Percentiles rank a stretch among this genome's conserved stretches.
Evolutionary conservation across 2,113 vertebrate genomes (phyloP).

Genomic region (Galeopterus variegatus): DNA sequence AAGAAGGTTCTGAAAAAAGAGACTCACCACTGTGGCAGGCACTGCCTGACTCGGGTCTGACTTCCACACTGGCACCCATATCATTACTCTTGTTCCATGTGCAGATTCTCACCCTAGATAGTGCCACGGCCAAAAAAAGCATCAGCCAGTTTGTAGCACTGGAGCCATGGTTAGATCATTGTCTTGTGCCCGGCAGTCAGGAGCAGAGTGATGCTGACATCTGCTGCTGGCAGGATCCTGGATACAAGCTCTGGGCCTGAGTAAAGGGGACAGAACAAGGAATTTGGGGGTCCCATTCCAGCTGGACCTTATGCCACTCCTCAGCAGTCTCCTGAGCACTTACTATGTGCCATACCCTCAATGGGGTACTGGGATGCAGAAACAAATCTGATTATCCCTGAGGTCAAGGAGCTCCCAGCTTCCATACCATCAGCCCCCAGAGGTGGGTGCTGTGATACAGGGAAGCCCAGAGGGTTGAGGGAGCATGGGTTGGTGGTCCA

Average conservation of each 20-base stretch:
- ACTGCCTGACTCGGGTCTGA: neutral
- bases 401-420: neutral
- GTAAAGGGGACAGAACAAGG: neutral
- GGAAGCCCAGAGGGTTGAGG: neutral
- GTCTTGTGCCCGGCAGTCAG: neutral
- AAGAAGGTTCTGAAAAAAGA: neutral
- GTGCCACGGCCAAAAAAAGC: conserved; percentile 17
- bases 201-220: neutral
- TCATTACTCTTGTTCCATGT: neutral
- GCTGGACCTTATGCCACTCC: neutral
- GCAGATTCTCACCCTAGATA: neutral
- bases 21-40: neutral
- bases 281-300: neutral
- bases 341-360: neutral
- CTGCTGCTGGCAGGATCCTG: neutral
- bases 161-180: neutral
- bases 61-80: neutral
- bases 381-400: neutral
- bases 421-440: neutral
- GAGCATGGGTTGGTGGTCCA: neutral
- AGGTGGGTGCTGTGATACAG: neutral
- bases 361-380: neutral
- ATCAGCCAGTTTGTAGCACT: neutral
- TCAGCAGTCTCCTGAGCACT: neutral
- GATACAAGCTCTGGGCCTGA: neutral